A percentile compares a stretch with the other conserved stretches of the same genome.
Evolutionary conservation across 2,113 vertebrate genomes (phyloP).

Genomic region (Heterochromis multidens): DNA sequence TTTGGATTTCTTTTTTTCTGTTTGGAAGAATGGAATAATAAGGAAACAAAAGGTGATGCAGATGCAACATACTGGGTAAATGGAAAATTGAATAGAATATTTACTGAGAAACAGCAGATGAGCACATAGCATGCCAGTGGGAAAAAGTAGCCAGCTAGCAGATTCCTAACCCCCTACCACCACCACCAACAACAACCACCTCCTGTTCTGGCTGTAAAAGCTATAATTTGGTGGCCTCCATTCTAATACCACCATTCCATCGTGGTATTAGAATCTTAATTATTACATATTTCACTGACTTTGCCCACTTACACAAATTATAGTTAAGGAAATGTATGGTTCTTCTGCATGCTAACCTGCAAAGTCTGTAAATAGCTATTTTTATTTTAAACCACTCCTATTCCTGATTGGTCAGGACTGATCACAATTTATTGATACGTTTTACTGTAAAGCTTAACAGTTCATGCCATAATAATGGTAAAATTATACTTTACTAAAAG

Average conservation of each 20-base stretch:
- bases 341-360: background rate
- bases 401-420: background rate
- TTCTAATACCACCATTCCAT: background rate
- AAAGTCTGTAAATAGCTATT: background rate
- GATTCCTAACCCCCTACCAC: fast-evolving
- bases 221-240: background rate
- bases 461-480: background rate
- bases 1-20: constrained; percentile 39
- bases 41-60: constrained; percentile 50
- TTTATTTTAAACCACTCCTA: background rate
- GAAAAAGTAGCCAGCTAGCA: background rate
- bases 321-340: background rate
- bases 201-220: background rate
- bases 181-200: background rate
- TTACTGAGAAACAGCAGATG: constrained; percentile 10
- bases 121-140: background rate
- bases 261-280: too few species aligned
- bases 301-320: background rate
- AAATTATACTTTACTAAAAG: background rate
- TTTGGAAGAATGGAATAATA: constrained; percentile 38
- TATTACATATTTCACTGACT: background rate
- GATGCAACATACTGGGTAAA: constrained; percentile 13
- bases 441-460: background rate
- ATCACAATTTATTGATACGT: background rate
- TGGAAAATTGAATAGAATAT: constrained; percentile 23